Base-by-base conservation (phyloP, 35 echinoderm and acorn worm genomes). In the Heliocidaris erythrogramma region DNA sequence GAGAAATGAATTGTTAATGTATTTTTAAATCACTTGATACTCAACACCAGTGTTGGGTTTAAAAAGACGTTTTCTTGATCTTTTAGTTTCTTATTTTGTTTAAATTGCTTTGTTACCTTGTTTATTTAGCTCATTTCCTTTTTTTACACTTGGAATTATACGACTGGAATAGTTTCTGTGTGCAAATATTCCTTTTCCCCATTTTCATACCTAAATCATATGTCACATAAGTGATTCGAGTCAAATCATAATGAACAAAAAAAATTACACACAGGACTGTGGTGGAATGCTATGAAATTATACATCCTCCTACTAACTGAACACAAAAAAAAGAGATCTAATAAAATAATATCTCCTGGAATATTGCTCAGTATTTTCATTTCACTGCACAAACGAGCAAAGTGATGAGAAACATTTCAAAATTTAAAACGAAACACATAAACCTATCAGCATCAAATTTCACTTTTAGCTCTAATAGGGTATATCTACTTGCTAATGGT, bases 261-360 rank as follows among this genome's bases (percentile, higher is more conserved):
- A 69, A 24, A 78, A 14, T 13, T 27, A 78, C 21, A 78, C 27
- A 78, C 8, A 78, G 8, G 18, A 78, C 65, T n/a, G 5, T n/a
- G 27, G 65, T 78, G 65, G 65, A 78, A 78, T 78, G 65, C 65
- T 78, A 78, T 78, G 65, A 78, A 78, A 78, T 78, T 27, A 78
- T 78, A 42, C 3, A 78, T 78, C 21, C 24, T 78, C 27, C 27
- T 78, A 78, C 27, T 78, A 71, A 24, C 24, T 17, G 27, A 78
- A 78, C 35, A 42, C n/a, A 78, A 78, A 18, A 78, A 18, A 56
- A 14, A 12, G 14, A 13, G 52, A 56, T 12, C 52, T 56, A 56
- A 56, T 11, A 56, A 56, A 56, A 56, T 11, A 56, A 56, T 56
- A 56, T 56, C 52, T 56, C 27, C 21, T n/a, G 65, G 65, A 78